A percentile compares a stretch with the other conserved stretches of the same genome.
Conservation (phyloP, 2,113 vertebrate genomes). For the Limanda limanda region DNA sequence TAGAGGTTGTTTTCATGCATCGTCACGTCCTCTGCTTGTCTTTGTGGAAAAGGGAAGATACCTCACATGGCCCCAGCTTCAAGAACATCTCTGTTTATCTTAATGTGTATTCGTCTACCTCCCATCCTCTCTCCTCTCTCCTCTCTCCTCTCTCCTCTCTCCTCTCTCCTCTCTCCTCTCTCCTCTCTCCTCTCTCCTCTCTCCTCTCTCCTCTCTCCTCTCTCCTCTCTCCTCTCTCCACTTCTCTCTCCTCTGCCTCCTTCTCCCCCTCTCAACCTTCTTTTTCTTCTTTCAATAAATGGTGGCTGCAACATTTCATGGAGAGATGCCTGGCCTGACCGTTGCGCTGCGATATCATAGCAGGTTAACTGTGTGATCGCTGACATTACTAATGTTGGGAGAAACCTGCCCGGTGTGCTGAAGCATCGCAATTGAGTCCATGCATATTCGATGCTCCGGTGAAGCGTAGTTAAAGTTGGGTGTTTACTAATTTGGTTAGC, state of each 20-base stretch:
- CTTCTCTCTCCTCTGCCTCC: not conserved
- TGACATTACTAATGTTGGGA: conserved; percentile 14
- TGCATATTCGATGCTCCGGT: conserved; percentile 32
- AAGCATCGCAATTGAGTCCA: conserved; percentile 4
- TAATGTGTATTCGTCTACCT: not conserved
- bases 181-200: too few species aligned
- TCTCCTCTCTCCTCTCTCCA: not conserved
- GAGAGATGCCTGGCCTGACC: conserved; percentile 11
- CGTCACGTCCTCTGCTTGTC: conserved; percentile 28
- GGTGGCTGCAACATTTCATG: conserved; percentile 32
- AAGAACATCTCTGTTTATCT: conserved; percentile 43
- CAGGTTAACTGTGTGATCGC: conserved; percentile 27
- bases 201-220: too few species aligned
- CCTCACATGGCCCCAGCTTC: conserved; percentile 28
- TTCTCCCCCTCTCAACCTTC: not conserved
- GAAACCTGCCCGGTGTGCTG: conserved; percentile 15
- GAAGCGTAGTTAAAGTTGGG: conserved; percentile 23
- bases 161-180: too few species aligned
- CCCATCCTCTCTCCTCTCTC: not conserved
- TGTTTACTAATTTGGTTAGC: conserved; percentile 48
- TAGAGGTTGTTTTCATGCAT: conserved; percentile 45
- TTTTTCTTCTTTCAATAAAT: conserved; percentile 26
- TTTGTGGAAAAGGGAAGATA: conserved; percentile 26
- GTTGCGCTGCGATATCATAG: conserved; percentile 20
- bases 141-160: too few species aligned